A percentile compares a stretch with the other conserved stretches of the same genome.
These are phyloP conservation scores for Pongo abelii DNA, from an alignment of 2,113 vertebrate genomes.

Conservation along the genomic window DNA sequence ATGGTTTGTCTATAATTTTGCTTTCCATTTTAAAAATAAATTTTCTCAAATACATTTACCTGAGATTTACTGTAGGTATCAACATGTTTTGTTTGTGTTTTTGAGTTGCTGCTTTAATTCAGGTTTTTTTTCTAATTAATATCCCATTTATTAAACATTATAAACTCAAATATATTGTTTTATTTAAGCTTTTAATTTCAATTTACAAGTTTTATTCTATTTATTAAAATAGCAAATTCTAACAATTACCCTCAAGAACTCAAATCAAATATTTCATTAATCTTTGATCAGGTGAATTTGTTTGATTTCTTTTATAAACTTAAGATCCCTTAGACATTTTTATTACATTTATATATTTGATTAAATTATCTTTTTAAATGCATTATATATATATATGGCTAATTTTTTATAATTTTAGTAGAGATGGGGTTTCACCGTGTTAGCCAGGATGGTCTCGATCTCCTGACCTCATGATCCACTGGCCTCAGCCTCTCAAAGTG, in stretches of 20 bases:
- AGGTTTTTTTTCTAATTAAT: not conserved
- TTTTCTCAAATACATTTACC: not conserved
- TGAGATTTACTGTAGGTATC: not conserved
- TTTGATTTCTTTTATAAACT: slow-evolving; percentile 35
- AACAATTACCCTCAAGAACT: not conserved
- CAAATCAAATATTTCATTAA: slow-evolving; percentile 21
- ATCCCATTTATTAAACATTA: not conserved
- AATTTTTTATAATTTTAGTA: too few species aligned
- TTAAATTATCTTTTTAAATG: not conserved
- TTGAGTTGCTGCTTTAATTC: not conserved
- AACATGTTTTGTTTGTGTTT: not conserved
- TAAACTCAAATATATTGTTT: not conserved
- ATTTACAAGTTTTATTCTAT: not conserved
- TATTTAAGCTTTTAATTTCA: not conserved
- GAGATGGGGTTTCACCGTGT: too few species aligned
- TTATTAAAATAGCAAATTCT: slow-evolving; percentile 12
- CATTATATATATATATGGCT: too few species aligned
- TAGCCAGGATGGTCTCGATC: too few species aligned
- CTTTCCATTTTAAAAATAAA: slow-evolving; percentile 31
- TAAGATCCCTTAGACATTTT: not conserved
- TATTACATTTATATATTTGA: not conserved
- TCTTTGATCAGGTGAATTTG: not conserved
- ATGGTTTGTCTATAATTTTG: slow-evolving; percentile 11
- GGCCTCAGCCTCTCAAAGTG: too few species aligned
- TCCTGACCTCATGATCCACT: too few species aligned